Percentiles rank a stretch among this genome's conserved stretches.
These are phyloP conservation scores for Teleiodes luculella DNA, from an alignment of 2,888 invertebrate species.

Conservation along the genomic window DNA sequence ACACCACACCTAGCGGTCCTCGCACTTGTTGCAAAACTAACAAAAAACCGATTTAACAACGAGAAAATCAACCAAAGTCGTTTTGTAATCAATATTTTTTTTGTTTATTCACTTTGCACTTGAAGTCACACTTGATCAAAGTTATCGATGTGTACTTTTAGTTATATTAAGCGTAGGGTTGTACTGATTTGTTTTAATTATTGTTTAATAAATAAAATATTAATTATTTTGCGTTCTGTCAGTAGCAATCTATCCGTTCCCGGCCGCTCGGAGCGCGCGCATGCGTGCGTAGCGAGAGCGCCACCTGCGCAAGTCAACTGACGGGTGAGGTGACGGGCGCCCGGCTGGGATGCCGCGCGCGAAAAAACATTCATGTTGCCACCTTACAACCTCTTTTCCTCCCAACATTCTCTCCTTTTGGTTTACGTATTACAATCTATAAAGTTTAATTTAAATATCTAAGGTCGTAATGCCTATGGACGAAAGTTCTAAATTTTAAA, in stretches of 20 bases:
- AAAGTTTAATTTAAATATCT: too few relatives aligned
- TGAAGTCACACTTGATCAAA: conserved; percentile 29
- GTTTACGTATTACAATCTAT: too few relatives aligned
- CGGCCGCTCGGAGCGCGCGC: conserved; percentile 46
- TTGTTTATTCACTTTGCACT: conserved; percentile 32
- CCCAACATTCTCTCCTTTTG: conserved; percentile 2
- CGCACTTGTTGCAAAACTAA: conserved; percentile 68
- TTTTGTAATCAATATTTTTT: conserved; percentile 64
- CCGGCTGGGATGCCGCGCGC: conserved; percentile 30
- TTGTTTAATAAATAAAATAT: conserved; percentile 42
- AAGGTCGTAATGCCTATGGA: too few relatives aligned
- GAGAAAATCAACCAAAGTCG: conserved; percentile 53
- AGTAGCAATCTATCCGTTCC: conserved; percentile 46
- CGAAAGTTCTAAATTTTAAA: too few relatives aligned
- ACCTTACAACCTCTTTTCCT: not conserved
- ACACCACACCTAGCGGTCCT: conserved; percentile 36
- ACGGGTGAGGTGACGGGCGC: conserved; percentile 29
- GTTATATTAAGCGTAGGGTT: conserved; percentile 51
- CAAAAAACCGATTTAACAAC: conserved; percentile 46
- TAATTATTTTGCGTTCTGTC: conserved; percentile 45
- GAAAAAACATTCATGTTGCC: conserved; percentile 33
- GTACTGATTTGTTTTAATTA: conserved; percentile 39
- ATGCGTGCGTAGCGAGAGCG: conserved; percentile 41
- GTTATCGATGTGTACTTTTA: conserved; percentile 39
- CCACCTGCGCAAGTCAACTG: conserved; percentile 59